These are phyloP conservation scores for Lordiphosa mommai DNA, from an alignment of 1,140 invertebrate species.

Conservation along the genomic window DNA sequence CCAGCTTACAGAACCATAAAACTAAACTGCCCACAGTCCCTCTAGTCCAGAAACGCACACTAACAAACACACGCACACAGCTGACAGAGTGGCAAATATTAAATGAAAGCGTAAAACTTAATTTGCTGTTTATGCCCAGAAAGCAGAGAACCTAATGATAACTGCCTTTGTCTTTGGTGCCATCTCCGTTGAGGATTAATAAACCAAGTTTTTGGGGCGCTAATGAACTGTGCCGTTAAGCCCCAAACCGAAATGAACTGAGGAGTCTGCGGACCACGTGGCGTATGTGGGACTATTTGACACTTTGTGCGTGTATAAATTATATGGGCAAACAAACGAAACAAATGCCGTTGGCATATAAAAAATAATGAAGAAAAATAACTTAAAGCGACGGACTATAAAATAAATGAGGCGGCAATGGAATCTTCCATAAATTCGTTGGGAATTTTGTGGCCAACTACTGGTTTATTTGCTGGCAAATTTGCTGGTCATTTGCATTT, in stretches of 20 bases:
- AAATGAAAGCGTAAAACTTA: constrained; percentile 72
- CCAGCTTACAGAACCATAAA: constrained; percentile 17
- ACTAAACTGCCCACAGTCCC: constrained; percentile 16
- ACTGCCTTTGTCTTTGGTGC: constrained; percentile 42
- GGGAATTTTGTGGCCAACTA: constrained; percentile 38
- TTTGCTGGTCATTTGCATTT: constrained; percentile 54
- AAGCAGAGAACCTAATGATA: constrained; percentile 56
- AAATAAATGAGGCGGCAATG: constrained; percentile 71
- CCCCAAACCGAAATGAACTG: constrained; percentile 58
- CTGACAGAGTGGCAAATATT: constrained; percentile 39
- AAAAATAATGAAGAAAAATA: constrained; percentile 77
- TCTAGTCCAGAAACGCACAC: constrained; percentile 15
- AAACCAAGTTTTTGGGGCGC: constrained; percentile 58
- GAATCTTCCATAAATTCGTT: constrained; percentile 40
- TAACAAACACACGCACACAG: constrained; percentile 6
- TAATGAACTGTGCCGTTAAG: constrained; percentile 69
- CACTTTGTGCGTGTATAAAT: constrained; percentile 49
- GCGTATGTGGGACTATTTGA: constrained; percentile 62
- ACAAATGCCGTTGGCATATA: constrained; percentile 66
- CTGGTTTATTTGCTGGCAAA: constrained; percentile 38
- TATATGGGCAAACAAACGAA: constrained; percentile 63
- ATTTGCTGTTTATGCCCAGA: constrained; percentile 67
- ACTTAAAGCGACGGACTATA: constrained; percentile 74
- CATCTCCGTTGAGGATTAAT: constrained; percentile 59
- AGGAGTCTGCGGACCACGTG: constrained; percentile 27